Evolutionary conservation across 2,797 vertebrate genomes (phyloP).

Genomic region (Poeciliopsis presidionis): DNA sequence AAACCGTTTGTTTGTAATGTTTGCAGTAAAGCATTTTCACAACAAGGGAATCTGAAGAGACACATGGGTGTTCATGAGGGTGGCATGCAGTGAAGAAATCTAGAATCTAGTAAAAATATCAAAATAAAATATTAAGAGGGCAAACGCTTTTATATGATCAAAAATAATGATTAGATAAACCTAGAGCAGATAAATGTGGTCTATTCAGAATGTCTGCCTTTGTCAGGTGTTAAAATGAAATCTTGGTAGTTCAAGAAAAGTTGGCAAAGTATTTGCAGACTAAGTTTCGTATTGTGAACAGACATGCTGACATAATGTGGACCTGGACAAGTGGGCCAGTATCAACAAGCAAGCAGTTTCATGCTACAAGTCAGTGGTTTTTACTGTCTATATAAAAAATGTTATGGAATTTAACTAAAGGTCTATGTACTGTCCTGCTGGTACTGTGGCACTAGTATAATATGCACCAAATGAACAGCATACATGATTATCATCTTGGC

Average conservation of each 20-base stretch:
- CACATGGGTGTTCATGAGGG: not conserved
- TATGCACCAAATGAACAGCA: not conserved
- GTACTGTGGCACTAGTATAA: not conserved
- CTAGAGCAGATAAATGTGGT: not conserved
- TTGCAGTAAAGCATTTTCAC: not conserved
- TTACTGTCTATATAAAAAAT: not conserved
- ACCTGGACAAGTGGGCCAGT: not conserved
- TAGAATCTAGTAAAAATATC: not conserved
- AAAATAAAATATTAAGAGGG: not conserved
- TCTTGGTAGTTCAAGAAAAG: not conserved
- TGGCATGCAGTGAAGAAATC: not conserved
- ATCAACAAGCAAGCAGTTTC: not conserved
- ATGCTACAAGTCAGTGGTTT: not conserved
- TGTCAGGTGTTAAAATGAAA: not conserved
- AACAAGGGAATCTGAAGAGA: conserved; percentile 7
- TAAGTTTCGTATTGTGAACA: not conserved
- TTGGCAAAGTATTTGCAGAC: not conserved
- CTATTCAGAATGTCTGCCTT: not conserved
- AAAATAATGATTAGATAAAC: not conserved
- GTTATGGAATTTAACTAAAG: not conserved
- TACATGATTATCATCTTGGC: not conserved
- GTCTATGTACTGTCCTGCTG: not conserved
- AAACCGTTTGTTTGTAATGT: conserved; percentile 4
- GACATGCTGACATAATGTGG: not conserved
- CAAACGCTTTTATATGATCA: not conserved